Evolutionary conservation across 2,113 vertebrate genomes (phyloP).

Genomic region (Ranitomeya imitator): DNA sequence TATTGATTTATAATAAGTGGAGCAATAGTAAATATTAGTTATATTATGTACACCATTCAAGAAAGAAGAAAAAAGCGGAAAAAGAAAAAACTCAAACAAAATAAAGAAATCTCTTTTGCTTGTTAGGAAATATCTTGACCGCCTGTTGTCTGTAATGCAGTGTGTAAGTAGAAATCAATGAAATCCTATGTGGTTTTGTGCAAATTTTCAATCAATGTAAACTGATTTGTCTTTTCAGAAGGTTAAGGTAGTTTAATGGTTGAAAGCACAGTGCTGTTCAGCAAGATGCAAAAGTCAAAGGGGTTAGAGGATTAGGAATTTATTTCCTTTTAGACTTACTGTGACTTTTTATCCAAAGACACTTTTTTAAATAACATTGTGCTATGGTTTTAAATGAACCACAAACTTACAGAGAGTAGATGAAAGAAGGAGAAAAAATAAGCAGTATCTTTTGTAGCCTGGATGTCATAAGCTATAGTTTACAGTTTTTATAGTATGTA

Average conservation of each 20-base stretch:
- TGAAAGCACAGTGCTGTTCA: conserved; percentile 73
- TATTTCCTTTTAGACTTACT: conserved; percentile 78
- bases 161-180: conserved; percentile 72
- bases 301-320: conserved; percentile 75
- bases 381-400: conserved; percentile 76
- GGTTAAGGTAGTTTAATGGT: conserved; percentile 77
- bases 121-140: conserved; percentile 67
- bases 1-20: not conserved
- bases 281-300: conserved; percentile 75
- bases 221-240: conserved; percentile 71
- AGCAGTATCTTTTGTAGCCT: conserved; percentile 85
- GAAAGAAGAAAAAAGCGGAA: not conserved
- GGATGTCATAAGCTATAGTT: conserved; percentile 84
- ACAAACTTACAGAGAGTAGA: conserved; percentile 70
- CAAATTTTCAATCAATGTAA: conserved; percentile 76
- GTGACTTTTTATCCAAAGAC: conserved; percentile 81
- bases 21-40: not conserved
- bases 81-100: conserved; percentile 14
- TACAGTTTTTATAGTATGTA: conserved; percentile 57
- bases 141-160: conserved; percentile 60
- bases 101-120: conserved; percentile 64
- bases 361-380: conserved; percentile 74
- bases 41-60: not conserved
- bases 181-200: conserved; percentile 68
- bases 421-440: conserved; percentile 31